These are phyloP conservation scores for Neotoma lepida DNA, from an alignment of 2,113 vertebrate species.

Conservation along the genomic window DNA sequence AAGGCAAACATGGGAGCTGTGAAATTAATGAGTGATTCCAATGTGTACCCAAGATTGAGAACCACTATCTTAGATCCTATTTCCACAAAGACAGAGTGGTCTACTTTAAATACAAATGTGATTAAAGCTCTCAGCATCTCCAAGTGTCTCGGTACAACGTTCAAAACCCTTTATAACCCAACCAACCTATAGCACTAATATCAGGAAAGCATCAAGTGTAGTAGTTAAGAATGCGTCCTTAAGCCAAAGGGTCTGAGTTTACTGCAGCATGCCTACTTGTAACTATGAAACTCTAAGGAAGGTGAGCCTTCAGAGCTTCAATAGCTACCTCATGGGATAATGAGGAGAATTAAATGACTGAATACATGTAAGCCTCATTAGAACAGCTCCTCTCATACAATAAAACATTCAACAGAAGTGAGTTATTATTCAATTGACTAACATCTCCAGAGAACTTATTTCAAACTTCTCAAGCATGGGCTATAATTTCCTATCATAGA, in stretches of 20 bases:
- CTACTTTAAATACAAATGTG: constrained; percentile 52
- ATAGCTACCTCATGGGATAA: not conserved
- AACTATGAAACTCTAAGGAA: constrained; percentile 11
- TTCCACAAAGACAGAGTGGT: constrained; percentile 18
- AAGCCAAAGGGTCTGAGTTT: constrained; percentile 33
- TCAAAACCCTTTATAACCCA: constrained; percentile 19
- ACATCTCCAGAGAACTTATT: not conserved
- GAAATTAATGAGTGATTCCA: constrained; percentile 37
- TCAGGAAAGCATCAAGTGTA: not conserved
- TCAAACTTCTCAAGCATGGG: constrained; percentile 51
- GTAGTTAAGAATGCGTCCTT: constrained; percentile 20
- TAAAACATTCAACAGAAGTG: constrained; percentile 3
- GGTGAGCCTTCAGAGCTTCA: constrained; percentile 21
- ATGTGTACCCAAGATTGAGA: not conserved
- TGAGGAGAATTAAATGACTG: constrained; percentile 26
- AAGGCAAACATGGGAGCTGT: not conserved
- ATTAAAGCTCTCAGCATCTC: constrained; percentile 24
- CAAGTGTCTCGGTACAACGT: constrained; percentile 24
- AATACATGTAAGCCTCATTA: constrained; percentile 39
- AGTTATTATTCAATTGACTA: constrained; percentile 28
- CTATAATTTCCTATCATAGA: constrained; percentile 47
- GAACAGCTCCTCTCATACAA: constrained; percentile 7
- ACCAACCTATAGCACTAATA: not conserved
- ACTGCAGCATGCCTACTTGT: constrained; percentile 19
- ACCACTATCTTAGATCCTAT: not conserved